Percentiles rank a stretch among this genome's conserved stretches.
Conservation (phyloP, 2,888 invertebrate species). For the Cosmia pyralina region DNA sequence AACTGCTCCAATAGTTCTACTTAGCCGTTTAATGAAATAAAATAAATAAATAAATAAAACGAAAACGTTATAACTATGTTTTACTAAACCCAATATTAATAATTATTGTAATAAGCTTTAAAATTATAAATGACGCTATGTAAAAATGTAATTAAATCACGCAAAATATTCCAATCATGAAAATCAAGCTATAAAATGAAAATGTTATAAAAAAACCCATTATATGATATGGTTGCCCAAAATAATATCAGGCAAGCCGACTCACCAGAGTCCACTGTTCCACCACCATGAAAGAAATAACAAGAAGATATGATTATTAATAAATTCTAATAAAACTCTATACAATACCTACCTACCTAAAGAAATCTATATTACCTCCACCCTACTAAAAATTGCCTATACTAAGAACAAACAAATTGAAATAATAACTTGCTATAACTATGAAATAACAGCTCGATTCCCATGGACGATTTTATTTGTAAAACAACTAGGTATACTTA, state of each 20-base stretch:
- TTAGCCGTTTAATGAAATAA: background rate
- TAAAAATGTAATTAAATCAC: slow-evolving; percentile 29
- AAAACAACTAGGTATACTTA: background rate
- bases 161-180: slow-evolving; percentile 31
- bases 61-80: background rate
- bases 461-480: too few species aligned
- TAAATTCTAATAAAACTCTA: background rate
- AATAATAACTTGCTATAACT: background rate
- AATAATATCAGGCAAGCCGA: slow-evolving; percentile 77
- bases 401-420: background rate
- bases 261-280: slow-evolving; percentile 84
- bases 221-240: slow-evolving; percentile 71
- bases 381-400: slow-evolving; percentile 7
- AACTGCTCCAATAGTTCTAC: slow-evolving; percentile 5
- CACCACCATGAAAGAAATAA: slow-evolving; percentile 89
- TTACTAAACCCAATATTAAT: slow-evolving; percentile 21
- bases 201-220: slow-evolving; percentile 63
- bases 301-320: slow-evolving; percentile 52
- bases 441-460: slow-evolving; percentile 8
- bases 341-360: slow-evolving; percentile 29
- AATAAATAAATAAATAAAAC: too few species aligned
- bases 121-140: slow-evolving; percentile 6
- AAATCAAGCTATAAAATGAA: slow-evolving; percentile 53
- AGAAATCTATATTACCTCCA: slow-evolving; percentile 29
- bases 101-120: slow-evolving; percentile 18